These are phyloP conservation scores for Echeneis naucrates DNA, from an alignment of 2,797 vertebrate genomes.

Conservation along the genomic window DNA sequence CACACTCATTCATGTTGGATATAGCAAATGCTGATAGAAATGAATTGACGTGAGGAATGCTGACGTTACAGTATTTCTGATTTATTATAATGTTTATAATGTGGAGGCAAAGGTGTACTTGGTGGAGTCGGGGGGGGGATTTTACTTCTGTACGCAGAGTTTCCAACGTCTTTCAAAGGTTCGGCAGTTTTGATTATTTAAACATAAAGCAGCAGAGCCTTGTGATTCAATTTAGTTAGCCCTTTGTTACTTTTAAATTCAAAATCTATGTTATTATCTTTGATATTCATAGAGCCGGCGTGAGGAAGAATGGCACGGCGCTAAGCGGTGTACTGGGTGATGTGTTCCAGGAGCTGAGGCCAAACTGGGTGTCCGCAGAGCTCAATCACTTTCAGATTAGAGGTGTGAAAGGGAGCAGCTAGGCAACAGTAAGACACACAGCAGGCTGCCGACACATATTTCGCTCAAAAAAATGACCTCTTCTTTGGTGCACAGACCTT, in stretches of 20 bases:
- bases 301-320: constrained; percentile 26
- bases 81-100: constrained; percentile 37
- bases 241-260: constrained; percentile 14
- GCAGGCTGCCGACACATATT: constrained; percentile 52
- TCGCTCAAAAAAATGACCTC: constrained; percentile 50
- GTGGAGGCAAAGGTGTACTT: background rate
- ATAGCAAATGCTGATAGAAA: constrained; percentile 20
- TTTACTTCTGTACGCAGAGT: constrained; percentile 23
- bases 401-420: constrained; percentile 49
- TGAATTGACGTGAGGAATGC: constrained; percentile 13
- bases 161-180: constrained; percentile 1
- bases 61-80: constrained; percentile 27
- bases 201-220: background rate
- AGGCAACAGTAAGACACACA: constrained; percentile 40
- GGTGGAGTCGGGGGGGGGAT: constrained; percentile 3
- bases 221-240: background rate
- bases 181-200: background rate
- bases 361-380: constrained; percentile 31
- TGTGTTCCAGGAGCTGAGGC: constrained; percentile 59
- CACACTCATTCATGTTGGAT: background rate
- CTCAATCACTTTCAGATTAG: constrained; percentile 63
- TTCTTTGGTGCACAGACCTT: constrained; percentile 35
- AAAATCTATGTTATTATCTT: background rate
- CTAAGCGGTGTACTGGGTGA: constrained; percentile 48
- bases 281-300: constrained; percentile 17